These are phyloP conservation scores for Pocillopora meandrina DNA, from an alignment of 92 coral and sea anemone genomes.

Conservation along the genomic window DNA sequence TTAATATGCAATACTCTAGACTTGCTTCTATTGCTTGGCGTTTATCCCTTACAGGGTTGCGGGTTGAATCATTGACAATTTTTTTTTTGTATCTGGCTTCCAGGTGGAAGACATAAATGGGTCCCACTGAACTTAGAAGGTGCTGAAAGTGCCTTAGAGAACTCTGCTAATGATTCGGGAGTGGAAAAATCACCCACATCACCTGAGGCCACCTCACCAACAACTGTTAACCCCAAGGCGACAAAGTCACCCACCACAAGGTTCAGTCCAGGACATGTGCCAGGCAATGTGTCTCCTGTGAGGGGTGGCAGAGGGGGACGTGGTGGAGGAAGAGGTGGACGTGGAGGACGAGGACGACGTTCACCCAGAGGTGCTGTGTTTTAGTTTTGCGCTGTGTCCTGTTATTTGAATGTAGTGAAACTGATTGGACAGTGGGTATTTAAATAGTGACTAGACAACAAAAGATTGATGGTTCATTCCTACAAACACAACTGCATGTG, in stretches of 20 bases:
- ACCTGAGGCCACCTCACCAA: conserved; percentile 70
- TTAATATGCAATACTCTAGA: too few species aligned
- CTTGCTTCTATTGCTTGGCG: too few species aligned
- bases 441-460: too few species aligned
- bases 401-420: too few species aligned
- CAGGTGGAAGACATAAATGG: conserved; percentile 92
- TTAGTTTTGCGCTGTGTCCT: too few species aligned
- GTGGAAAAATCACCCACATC: conserved; percentile 62
- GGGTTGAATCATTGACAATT: not conserved
- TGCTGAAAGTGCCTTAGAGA: conserved; percentile 56
- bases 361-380: conserved; percentile 82
- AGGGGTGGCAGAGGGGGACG: conserved; percentile 88
- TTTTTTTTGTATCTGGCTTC: not conserved
- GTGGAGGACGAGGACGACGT: conserved; percentile 94
- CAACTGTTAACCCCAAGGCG: conserved; percentile 50
- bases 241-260: conserved; percentile 84
- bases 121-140: conserved; percentile 91
- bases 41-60: not conserved
- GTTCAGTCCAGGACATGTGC: conserved; percentile 66
- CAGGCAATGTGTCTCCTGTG: conserved; percentile 54
- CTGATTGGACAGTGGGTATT: too few species aligned
- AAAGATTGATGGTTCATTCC: too few species aligned
- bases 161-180: conserved; percentile 37
- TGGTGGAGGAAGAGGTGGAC: conserved; percentile 92
- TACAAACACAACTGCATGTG: too few species aligned